Percentiles rank a stretch among this genome's conserved stretches.
Evolutionary conservation across 2,797 vertebrate species (phyloP).

Genomic region (Thamnophis elegans): DNA sequence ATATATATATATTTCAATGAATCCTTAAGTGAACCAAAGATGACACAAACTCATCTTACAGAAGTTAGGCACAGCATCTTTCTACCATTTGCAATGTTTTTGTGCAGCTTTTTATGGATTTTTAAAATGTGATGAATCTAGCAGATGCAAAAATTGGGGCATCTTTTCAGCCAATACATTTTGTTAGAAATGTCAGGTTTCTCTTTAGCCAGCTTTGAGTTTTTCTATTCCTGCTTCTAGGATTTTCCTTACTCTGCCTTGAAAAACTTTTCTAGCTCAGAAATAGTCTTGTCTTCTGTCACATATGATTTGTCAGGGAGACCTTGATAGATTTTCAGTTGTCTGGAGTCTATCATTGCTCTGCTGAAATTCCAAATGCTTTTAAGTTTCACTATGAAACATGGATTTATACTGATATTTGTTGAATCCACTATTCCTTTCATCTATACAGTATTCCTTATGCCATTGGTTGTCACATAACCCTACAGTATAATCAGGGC

Average conservation of each 20-base stretch:
- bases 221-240: neutral
- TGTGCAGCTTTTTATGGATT: neutral
- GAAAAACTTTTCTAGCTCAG: neutral
- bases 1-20: neutral
- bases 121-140: neutral
- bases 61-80: neutral
- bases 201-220: neutral
- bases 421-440: neutral
- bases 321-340: neutral
- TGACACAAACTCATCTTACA: neutral
- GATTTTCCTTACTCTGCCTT: neutral
- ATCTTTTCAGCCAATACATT: neutral
- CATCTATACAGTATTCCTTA: neutral
- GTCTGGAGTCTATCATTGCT: neutral
- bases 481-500: neutral
- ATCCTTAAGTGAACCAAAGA: neutral
- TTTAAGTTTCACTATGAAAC: neutral
- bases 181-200: neutral
- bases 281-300: neutral
- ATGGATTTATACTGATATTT: neutral
- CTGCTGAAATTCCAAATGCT: neutral
- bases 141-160: neutral
- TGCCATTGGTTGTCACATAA: neutral
- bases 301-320: neutral
- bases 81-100: neutral